Base-by-base conservation (phyloP, 2,888 invertebrate genomes). In the Chloroclystis v-ata region DNA sequence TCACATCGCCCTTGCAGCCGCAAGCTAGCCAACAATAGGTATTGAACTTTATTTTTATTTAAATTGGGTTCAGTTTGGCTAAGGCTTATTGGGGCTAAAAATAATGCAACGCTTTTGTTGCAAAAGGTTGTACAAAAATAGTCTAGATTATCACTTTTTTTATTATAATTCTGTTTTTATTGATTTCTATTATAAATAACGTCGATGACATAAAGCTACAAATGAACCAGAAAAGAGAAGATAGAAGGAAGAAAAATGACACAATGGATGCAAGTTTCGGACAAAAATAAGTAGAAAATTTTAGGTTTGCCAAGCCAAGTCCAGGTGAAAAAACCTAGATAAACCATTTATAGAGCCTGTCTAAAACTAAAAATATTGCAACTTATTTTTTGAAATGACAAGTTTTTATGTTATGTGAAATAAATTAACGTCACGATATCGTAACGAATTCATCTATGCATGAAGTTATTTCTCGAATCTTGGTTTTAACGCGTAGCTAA, bases 381-480 rank as follows among this genome's bases (percentile, higher is more conserved):
- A 12, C 10, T 13, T 28, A 2, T 42, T 33, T 43, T 13, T 35
- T 13, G 10, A 35, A 20, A 35, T 20, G 16, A 30, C 16, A 28
- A 29, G 28, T 12, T 37, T 41, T 44, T 56, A 70, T 61, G 66
- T 59, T 55, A 64, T 63, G 61, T 43, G 52, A 63, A 65, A 64
- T 59, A 65, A 70, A 73, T 68, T 60, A 59, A 47, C 49, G 59
- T 52, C 63, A 65, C 60, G 67, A 72, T 69, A 72, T 70, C 69
- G 69, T 71, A 70, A 69, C 70, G 65, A 75, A 74, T 73, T 61
- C 59, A 60, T 67, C 66, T 59, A 62, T 50, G 65, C 72, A 62
- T 72, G 67, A 72, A 67, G 66, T 53, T 53, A 67, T 61, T 75
- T 65, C 69, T 68, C 55, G 56, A 11, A 16, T 59, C 60, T 66